A percentile compares a stretch with the other conserved stretches of the same genome.
Evolutionary conservation across 2,888 invertebrate genomes (phyloP).

Genomic region (Drosophila koepferae): DNA sequence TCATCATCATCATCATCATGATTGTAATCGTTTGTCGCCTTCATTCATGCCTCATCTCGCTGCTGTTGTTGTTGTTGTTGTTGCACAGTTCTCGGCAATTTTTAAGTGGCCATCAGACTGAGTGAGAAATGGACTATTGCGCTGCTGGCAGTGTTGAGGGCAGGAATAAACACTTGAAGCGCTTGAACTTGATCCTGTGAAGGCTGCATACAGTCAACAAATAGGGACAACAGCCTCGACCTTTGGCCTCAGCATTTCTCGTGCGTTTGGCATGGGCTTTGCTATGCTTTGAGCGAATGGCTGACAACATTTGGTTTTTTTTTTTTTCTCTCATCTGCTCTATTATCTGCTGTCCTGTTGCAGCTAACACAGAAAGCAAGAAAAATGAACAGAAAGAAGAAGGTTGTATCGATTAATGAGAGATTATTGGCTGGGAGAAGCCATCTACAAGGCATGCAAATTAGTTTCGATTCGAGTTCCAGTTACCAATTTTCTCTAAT

Average conservation of each 20-base stretch:
- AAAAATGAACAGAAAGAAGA: not conserved
- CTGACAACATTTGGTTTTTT: conserved; percentile 21
- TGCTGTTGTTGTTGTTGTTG: conserved; percentile 11
- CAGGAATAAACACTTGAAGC: conserved; percentile 30
- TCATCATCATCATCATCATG: conserved; percentile 26
- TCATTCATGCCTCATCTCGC: conserved; percentile 10
- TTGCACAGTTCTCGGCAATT: conserved; percentile 49
- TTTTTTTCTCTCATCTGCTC: not conserved
- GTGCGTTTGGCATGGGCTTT: conserved; percentile 15
- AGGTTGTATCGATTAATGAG: conserved; percentile 52
- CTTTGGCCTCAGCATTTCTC: conserved; percentile 29
- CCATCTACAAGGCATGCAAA: conserved; percentile 30
- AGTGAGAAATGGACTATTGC: conserved; percentile 1
- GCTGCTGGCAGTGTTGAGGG: not conserved
- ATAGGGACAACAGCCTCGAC: conserved; percentile 50
- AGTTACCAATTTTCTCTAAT: conserved; percentile 24
- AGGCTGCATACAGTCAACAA: conserved; percentile 61
- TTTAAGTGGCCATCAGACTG: conserved; percentile 57
- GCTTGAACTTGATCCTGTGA: conserved; percentile 72
- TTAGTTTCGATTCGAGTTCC: conserved; percentile 32
- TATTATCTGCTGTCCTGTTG: conserved; percentile 13
- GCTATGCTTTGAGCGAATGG: conserved; percentile 31
- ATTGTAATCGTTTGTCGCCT: conserved; percentile 31
- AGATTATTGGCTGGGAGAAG: conserved; percentile 1
- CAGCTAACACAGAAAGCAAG: conserved; percentile 7